Base-by-base conservation (phyloP, 2,113 vertebrate genomes). In the Chauna torquata region DNA sequence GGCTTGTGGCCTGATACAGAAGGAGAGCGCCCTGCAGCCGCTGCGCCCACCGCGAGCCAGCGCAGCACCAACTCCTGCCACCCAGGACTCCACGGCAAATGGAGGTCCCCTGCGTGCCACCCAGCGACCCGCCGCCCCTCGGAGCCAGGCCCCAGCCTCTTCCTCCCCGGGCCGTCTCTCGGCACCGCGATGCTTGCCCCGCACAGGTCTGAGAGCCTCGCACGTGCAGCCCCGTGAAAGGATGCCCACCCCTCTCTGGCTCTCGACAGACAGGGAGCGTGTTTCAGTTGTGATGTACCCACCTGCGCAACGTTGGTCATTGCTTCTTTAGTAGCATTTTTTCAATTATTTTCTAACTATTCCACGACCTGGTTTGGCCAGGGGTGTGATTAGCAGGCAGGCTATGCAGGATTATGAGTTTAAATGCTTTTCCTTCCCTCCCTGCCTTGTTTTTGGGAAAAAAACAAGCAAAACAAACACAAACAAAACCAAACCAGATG, bases 401-500 rank as follows among this genome's bases (percentile, higher is more conserved):
- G 87, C 77, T 45, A 12, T 6, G 47, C 16, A 68, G 45, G 92
- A 57, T 49, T 42, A 32, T 0, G 61, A 77, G 22, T 57, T 82
- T n/a, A 47, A 86, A 69, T 1, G 32, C 36, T 89, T 89, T 78
- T 36, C 49, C 27, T 50, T 61, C 57, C 58, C 36, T 76, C 40
- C 36, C 25, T 14, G 70, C 40, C 74, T 65, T 91, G 40, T 64
- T 91, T 91, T 69, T 12, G 40, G 70, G 52, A 11, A 34, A 59
- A 91, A 96, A 84, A 10, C 44, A 64, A 89, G 77, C 23, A 49
- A 86, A 88, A 38, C 85, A 93, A 93, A 82, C 86, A 62, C 88
- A 94, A 96, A 82, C 90, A 92, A 79, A 94, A 8, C 36, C 62
- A 44, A 86, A 97, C 2, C 92, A 97, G 94, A 95, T 95, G 95